A percentile compares a stretch with the other conserved stretches of the same genome.
Evolutionary conservation across 1,140 invertebrate genomes (phyloP).

Genomic region (Calephelis nemesis): DNA sequence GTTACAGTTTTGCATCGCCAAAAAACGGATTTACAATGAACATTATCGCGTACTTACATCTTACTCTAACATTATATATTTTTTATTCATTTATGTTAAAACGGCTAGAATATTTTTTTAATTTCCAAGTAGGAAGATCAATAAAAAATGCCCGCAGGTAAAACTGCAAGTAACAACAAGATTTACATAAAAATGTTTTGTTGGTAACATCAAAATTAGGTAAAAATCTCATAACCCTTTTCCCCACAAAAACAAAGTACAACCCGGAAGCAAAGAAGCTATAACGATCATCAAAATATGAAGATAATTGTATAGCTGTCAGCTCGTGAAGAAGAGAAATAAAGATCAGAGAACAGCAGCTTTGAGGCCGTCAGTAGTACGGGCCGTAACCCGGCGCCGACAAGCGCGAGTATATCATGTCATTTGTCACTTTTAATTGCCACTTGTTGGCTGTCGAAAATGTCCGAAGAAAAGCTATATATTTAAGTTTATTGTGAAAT

Average conservation of each 20-base stretch:
- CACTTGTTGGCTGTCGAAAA: constrained; percentile 71
- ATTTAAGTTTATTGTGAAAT: constrained; percentile 75
- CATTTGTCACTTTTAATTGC: constrained; percentile 79
- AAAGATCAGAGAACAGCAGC: constrained; percentile 53
- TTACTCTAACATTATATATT: no score
- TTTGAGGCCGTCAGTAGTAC: constrained; percentile 50
- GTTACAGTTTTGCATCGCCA: no score
- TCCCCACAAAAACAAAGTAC: neutral
- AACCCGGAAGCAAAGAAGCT: constrained; percentile 2
- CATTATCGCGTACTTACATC: no score
- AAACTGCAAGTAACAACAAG: no score
- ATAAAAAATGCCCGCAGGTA: no score
- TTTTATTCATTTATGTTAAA: no score
- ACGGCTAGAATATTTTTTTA: no score
- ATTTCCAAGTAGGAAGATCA: no score
- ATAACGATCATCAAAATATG: constrained; percentile 12
- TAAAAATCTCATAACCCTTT: neutral
- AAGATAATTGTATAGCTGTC: constrained; percentile 43
- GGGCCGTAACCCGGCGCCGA: constrained; percentile 46
- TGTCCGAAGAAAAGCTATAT: constrained; percentile 62
- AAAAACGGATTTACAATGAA: no score
- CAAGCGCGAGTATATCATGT: constrained; percentile 55
- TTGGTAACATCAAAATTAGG: no score
- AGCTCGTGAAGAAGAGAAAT: constrained; percentile 42
- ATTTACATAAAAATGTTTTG: no score